Evolutionary conservation across 2,888 invertebrate genomes (phyloP).

Genomic region (Agrotis segetum): DNA sequence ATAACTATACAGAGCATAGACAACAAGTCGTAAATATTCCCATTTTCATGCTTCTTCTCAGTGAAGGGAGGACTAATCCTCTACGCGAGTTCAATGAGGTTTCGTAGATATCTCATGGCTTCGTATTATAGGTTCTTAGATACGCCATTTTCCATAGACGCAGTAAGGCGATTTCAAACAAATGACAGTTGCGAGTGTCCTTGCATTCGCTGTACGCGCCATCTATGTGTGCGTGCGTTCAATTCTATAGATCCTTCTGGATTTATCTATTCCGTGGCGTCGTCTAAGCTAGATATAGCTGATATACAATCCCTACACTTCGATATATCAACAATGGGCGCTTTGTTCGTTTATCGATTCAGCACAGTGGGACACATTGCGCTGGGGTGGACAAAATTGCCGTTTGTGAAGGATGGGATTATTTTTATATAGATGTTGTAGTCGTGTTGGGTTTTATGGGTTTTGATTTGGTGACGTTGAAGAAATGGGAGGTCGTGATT

Average conservation of each 20-base stretch:
- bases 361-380: conserved; percentile 66
- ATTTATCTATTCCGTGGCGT: conserved; percentile 17
- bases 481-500: background rate
- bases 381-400: conserved; percentile 61
- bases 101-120: too few species aligned
- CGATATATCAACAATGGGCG: conserved; percentile 63
- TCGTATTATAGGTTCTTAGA: too few species aligned
- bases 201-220: background rate
- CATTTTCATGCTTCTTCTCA: too few species aligned
- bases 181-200: background rate
- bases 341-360: conserved; percentile 70
- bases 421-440: conserved; percentile 48
- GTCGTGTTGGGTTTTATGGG: conserved; percentile 27
- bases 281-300: conserved; percentile 46
- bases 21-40: too few species aligned
- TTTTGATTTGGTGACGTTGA: conserved; percentile 30
- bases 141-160: background rate
- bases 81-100: too few species aligned
- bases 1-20: too few species aligned
- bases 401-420: conserved; percentile 52
- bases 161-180: background rate
- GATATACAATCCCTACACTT: conserved; percentile 46
- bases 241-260: background rate
- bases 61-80: too few species aligned
- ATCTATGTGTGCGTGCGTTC: background rate